Evolutionary conservation across 1,140 invertebrate species (phyloP), one percentile per base, ranked within the genome.

Genomic region (Triops longicaudatus): DNA sequence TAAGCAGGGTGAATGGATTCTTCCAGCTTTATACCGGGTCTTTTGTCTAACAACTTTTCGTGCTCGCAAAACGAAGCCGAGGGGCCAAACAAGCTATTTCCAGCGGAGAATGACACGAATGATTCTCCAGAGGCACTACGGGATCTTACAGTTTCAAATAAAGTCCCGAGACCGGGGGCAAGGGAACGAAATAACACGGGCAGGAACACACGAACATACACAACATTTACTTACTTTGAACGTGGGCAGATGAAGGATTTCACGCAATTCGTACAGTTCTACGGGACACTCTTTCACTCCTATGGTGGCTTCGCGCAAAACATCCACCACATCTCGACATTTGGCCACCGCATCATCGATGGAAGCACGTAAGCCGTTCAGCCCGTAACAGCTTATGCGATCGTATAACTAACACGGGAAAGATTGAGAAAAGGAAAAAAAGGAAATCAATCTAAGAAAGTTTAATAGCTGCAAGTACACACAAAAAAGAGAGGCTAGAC

Each of bases 201-300:
- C 73, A n/a, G n/a, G n/a, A n/a, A 17, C n/a, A 37, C 2, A 76
- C 27, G 37, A 72, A 31, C 9, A 73, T 27, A 26, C 17, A 26
- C 1, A 28, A 27, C 26, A 43, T 31, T 14, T 41, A 88, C 90
- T 88, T 84, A 97, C 95, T 93, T 92, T 93, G 79, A 96, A 87
- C 84, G 96, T 92, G 78, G 94, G 91, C 82, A 90, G 88, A 78
- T 88, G 88, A 26, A 97, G 87, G 79, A 96, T 86, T 80, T 92
- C 89, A 81, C 91, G 86, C 80, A 97, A 88, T 84, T 97, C 93
- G 80, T 91, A 89, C 80, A 91, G 82, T 74, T 87, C 84, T 26
- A 80, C 82, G n/a, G 81, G 81, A 77, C 31, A 73, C 7, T 73
- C 76, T 22, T 41, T 72, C 27, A 75, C 11, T 37, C 42, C 43